Base-by-base conservation (phyloP, 2,888 invertebrate genomes). In the Cantharis nigra region DNA sequence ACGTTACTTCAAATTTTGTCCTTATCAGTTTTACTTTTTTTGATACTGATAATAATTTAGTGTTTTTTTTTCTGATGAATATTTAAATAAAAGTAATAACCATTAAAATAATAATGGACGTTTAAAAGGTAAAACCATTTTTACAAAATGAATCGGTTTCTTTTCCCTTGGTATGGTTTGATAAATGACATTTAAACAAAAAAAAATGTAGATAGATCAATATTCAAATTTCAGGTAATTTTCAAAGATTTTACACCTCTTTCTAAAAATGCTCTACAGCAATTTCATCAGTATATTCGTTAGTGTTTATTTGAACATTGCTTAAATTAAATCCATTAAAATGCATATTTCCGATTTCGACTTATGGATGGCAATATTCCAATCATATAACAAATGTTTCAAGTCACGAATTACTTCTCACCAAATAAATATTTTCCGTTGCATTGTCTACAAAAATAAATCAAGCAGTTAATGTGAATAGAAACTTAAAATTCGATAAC, bases 401-500 rank as follows among this genome's bases (percentile, higher is more conserved):
- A 62, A 77, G 77, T 77, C 75, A 75, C 71, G 77, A 26, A 71
- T 70, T 49, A 64, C 62, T 70, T 69, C n/a, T 74, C 69, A 69
- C 63, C 62, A 74, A 63, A 62, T 67, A 74, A 65, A 67, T 62
- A 33, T 65, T 70, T 72, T 67, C 64, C 28, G 14, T 23, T 63
- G 70, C 63, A 75, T 49, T 49, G 49, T 49, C 49, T 49, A 49
- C n/a, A 76, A 64, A 79, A 80, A 84, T 83, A 83, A 82, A 83
- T 84, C 83, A 84, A 82, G 65, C 78, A 81, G 82, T 81, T 84
- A 83, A 49, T 49, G 49, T 49, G 83, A 83, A 84, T 84, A 83
- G 81, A 63, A 84, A 84, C 82, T 84, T 84, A 85, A 85, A 85
- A 85, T 83, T 82, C 82, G 83, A 83, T 84, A 84, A 85, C 84